phyloP scores from a whole-genome alignment of 2,888 invertebrate species.

The Pollenia amentaria region DNA sequence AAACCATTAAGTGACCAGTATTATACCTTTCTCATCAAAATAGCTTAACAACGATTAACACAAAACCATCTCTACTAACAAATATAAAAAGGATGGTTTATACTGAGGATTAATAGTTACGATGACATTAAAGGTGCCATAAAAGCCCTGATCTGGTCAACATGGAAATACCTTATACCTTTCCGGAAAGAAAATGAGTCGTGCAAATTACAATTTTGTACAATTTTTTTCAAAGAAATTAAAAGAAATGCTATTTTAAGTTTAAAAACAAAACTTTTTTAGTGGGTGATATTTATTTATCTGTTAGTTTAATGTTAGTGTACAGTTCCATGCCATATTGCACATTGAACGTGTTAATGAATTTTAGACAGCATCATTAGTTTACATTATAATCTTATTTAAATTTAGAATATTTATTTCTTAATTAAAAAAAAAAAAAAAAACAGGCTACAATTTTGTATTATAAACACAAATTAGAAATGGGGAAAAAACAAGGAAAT shows the following conservation, averaged over 20 bases:
- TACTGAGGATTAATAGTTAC: too few relatives aligned
- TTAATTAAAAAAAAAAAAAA: not conserved
- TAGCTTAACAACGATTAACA: too few relatives aligned
- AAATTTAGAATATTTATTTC: not conserved
- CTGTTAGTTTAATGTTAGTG: constrained; percentile 14
- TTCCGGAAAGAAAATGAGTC: too few relatives aligned
- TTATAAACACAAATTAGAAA: constrained; percentile 6
- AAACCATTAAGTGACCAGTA: too few relatives aligned
- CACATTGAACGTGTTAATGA: constrained; percentile 16
- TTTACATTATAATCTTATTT: constrained; percentile 3
- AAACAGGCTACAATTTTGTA: not conserved
- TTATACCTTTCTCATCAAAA: too few relatives aligned
- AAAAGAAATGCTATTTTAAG: not conserved
- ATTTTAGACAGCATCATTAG: constrained; percentile 13
- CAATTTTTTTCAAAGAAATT: too few relatives aligned
- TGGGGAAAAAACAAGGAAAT: constrained; percentile 9
- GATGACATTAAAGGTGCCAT: too few relatives aligned
- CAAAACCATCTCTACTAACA: too few relatives aligned
- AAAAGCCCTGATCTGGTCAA: too few relatives aligned
- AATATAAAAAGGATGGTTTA: too few relatives aligned
- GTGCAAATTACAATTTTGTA: too few relatives aligned
- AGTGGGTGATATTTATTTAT: not conserved
- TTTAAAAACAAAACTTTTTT: not conserved
- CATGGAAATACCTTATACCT: too few relatives aligned
- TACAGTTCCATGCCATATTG: not conserved